Base-by-base conservation (phyloP, 2,888 invertebrate species). In the Sarcophaga subvicina region DNA sequence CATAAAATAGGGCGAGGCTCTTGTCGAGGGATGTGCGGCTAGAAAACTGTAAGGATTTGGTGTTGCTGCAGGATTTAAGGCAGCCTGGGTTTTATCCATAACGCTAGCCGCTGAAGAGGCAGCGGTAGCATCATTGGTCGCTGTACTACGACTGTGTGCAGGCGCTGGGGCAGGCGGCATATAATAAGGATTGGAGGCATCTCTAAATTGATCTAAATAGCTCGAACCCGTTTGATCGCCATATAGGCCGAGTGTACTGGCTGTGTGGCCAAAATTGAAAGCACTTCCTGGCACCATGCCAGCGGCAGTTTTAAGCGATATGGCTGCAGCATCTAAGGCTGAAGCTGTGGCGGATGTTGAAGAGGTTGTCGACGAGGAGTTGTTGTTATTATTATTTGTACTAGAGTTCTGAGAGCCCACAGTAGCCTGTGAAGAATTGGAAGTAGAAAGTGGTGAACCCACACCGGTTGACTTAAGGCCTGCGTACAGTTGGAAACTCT, bases 221-320 rank as follows among this genome's bases (percentile, higher is more conserved):
- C 95, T 95, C 89, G 95, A 94, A 90, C 95, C 96, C 8, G 90
- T 90, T 77, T 92, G 92, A 67, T 92, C 92, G 3, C 92, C 91
- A 75, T 92, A 93, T 0, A 93, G 83, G 0, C 93, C 92, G 90
- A 96, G 94, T 4, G 94, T 93, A 84, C 95, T 94, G 4, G 96
- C 94, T 0, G 96, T 94, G 4, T 97, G 95, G 22, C 97, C 97
- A 91, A 97, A 98, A 92, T 97, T 97, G 90, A 97, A 98, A 75
- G 97, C 97, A 93, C 97, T 97, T 45, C 96, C 96, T 10, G 97
- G 95, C 88, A 97, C 96, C 91, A 97, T 96, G 89, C 95, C 95
- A 5, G 95, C 94, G 14, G 95, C 94, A 47, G 96, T 95, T 90
- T 97, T 95, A 71, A 96, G 91, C 14, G 95, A 94, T 89, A 96